A percentile compares a stretch with the other conserved stretches of the same genome.
phyloP scores from a whole-genome alignment of 2,888 invertebrate genomes.

The Monoplex corrugatus region DNA sequence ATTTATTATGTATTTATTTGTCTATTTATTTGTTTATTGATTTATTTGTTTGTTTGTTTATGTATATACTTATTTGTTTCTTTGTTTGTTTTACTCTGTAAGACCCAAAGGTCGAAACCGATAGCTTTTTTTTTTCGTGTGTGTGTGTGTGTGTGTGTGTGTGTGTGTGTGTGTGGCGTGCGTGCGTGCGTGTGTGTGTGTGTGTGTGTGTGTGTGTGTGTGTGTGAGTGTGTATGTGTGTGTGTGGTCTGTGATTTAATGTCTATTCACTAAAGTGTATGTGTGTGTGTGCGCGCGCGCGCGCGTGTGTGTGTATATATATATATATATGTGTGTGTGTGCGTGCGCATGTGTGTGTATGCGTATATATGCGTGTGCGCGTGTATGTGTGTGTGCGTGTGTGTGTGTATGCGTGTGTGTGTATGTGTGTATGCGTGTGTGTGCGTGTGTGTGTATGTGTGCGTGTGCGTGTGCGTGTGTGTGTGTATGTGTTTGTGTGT shows the following conservation, averaged over 20 bases:
- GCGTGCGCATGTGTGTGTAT: not conserved
- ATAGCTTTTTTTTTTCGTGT: too few species aligned
- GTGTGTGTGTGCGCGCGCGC: not conserved
- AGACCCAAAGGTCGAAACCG: too few species aligned
- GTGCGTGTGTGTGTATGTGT: slow-evolving; percentile 4
- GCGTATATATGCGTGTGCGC: not conserved
- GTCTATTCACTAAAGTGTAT: too few species aligned
- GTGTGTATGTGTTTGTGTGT: not conserved
- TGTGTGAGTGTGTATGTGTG: not conserved
- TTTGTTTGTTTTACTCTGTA: too few species aligned
- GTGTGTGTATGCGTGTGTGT: not conserved
- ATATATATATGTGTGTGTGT: not conserved
- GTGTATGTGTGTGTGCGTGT: not conserved
- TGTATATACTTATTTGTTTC: too few species aligned
- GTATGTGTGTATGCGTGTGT: not conserved
- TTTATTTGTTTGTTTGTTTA: too few species aligned
- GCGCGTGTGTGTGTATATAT: not conserved
- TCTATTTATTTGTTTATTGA: too few species aligned
- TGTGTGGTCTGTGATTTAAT: not conserved
- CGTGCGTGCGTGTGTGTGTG: not conserved
- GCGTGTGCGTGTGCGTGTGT: not conserved
- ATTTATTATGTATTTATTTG: too few species aligned
- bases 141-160: not conserved
- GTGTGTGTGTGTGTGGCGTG: not conserved
- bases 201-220: too few species aligned